These are phyloP conservation scores for Intellagama lesueurii DNA, from an alignment of 2,797 vertebrate species.

Conservation along the genomic window DNA sequence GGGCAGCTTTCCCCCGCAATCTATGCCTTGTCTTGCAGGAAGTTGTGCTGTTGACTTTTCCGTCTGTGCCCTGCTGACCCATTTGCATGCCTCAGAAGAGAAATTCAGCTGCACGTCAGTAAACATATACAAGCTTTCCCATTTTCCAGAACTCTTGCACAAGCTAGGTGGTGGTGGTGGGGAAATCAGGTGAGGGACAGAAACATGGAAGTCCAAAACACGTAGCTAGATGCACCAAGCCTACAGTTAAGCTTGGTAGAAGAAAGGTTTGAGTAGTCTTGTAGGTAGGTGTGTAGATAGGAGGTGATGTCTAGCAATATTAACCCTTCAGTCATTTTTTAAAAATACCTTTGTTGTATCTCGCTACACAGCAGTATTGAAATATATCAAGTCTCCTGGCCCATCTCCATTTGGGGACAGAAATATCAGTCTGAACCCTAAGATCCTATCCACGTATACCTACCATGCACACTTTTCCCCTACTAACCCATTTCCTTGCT, in stretches of 20 bases:
- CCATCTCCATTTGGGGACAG: background rate
- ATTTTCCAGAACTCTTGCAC: no score
- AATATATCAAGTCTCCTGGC: background rate
- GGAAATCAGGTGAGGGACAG: no score
- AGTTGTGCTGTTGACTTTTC: conserved; percentile 25
- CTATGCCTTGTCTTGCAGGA: background rate
- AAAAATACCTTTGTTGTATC: no score
- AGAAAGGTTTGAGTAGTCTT: no score
- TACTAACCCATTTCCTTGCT: background rate
- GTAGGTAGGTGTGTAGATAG: no score
- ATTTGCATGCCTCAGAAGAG: background rate
- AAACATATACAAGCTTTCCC: no score
- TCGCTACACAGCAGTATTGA: conserved; percentile 16
- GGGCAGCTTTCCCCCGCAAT: conserved; percentile 1
- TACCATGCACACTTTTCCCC: background rate
- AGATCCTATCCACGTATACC: background rate
- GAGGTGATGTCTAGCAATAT: no score
- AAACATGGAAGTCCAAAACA: no score
- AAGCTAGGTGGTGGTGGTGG: no score
- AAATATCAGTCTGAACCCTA: background rate
- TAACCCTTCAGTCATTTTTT: no score
- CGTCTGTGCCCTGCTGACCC: conserved; percentile 45
- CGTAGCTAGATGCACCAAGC: no score
- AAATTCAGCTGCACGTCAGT: background rate
- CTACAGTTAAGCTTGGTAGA: no score